A percentile compares a stretch with the other conserved stretches of the same genome.
Conservation (phyloP, 2,797 vertebrate species). For the Sus cebifrons region DNA sequence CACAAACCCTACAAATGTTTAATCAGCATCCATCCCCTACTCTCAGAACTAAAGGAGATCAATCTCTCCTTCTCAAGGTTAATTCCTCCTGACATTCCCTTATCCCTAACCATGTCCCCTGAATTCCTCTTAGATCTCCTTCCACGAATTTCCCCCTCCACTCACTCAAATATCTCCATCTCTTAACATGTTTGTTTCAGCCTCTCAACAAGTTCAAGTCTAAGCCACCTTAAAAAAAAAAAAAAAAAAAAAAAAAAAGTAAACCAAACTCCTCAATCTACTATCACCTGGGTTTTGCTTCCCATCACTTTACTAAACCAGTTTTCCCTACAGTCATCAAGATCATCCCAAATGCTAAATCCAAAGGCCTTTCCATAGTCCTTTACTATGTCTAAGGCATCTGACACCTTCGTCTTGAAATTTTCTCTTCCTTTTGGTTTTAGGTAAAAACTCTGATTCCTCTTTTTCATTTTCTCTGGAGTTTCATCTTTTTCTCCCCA, state of each 20-base stretch:
- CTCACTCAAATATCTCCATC: neutral
- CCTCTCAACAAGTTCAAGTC: neutral
- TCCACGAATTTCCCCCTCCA: neutral
- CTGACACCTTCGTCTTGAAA: neutral
- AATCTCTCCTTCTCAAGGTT: neutral
- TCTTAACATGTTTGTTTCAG: neutral
- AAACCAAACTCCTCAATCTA: neutral
- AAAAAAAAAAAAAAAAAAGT: neutral
- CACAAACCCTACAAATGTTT: neutral
- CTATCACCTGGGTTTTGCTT: neutral
- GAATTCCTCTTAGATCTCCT: neutral
- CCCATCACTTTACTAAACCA: neutral
- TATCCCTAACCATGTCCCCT: neutral
- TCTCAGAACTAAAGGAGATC: neutral
- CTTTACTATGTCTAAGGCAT: neutral
- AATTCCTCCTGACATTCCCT: neutral
- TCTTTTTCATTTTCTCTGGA: neutral
- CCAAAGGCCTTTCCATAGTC: neutral
- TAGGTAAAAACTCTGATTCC: neutral
- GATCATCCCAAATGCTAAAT: neutral
- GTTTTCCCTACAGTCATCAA: neutral
- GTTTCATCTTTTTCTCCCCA: neutral
- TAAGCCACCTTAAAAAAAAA: neutral
- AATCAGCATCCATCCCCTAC: neutral
- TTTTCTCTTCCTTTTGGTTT: neutral